Conservation (phyloP, 2,888 invertebrate species). For the Aphodius granarius region DNA sequence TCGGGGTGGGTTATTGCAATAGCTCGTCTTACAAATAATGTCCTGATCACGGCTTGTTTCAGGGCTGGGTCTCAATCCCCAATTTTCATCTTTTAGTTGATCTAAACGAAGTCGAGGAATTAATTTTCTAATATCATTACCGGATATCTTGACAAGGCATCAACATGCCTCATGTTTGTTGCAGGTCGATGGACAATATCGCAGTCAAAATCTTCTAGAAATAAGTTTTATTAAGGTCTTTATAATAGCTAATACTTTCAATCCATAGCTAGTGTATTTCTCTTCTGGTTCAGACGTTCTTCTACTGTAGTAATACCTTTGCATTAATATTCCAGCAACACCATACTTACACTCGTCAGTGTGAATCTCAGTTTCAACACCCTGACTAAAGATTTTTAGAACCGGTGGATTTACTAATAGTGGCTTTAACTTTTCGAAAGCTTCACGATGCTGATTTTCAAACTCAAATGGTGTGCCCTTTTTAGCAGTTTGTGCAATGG, state of each 20-base stretch:
- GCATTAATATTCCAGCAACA: conserved; percentile 38
- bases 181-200: conserved; percentile 29
- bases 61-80: too few species aligned
- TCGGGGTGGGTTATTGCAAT: too few species aligned
- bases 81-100: too few species aligned
- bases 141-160: conserved; percentile 18
- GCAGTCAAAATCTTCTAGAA: conserved; percentile 34
- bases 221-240: conserved; percentile 43
- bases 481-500: conserved; percentile 37
- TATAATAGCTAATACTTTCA: conserved; percentile 45
- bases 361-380: conserved; percentile 32
- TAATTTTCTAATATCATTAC: too few species aligned
- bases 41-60: too few species aligned
- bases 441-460: conserved; percentile 18
- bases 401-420: conserved; percentile 28
- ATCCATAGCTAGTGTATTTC: conserved; percentile 43
- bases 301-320: conserved; percentile 41
- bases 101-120: too few species aligned
- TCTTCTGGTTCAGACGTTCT: conserved; percentile 41
- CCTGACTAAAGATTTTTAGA: conserved; percentile 29
- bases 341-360: conserved; percentile 38
- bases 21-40: too few species aligned
- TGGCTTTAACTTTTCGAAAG: conserved; percentile 32
- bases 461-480: conserved; percentile 26
- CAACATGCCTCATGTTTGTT: conserved; percentile 30